These are phyloP conservation scores for Pseudorhombus dupliciocellatus DNA, from an alignment of 2,113 vertebrate genomes.

Conservation along the genomic window DNA sequence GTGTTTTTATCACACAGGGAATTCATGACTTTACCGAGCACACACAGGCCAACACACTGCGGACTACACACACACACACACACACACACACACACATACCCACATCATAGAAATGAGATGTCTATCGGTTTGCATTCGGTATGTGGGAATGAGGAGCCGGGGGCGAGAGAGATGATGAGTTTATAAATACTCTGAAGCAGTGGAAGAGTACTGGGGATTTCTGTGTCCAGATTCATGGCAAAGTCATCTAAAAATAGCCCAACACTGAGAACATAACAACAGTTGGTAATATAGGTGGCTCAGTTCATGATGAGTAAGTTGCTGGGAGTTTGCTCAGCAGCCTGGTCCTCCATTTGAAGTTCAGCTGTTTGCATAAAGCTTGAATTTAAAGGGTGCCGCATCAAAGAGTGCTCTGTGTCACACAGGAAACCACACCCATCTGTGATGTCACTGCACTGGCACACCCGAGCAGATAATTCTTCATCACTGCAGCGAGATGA, in stretches of 20 bases:
- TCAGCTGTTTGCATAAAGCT: too few species aligned
- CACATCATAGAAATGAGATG: conserved; percentile 28
- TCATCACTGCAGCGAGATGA: too few species aligned
- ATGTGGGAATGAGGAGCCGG: conserved; percentile 57
- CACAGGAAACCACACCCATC: too few species aligned
- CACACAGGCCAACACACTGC: neutral
- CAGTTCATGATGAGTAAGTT: neutral
- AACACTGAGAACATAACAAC: conserved; percentile 56
- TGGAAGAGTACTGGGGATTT: conserved; percentile 48
- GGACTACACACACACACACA: neutral
- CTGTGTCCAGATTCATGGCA: conserved; percentile 53
- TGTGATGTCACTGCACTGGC: too few species aligned
- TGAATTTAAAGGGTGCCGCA: too few species aligned
- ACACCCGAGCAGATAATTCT: too few species aligned
- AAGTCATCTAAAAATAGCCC: conserved; percentile 72
- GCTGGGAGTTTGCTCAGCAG: neutral
- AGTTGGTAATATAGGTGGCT: conserved; percentile 1
- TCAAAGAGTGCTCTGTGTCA: too few species aligned
- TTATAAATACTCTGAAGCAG: conserved; percentile 69
- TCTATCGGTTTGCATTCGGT: conserved; percentile 54
- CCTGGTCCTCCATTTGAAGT: neutral
- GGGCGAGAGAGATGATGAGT: conserved; percentile 54
- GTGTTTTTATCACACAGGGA: conserved; percentile 35
- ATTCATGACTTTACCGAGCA: conserved; percentile 32
- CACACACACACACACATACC: neutral